These are phyloP conservation scores for Cottus gobio DNA, from an alignment of 2,113 vertebrate species.

Conservation along the genomic window DNA sequence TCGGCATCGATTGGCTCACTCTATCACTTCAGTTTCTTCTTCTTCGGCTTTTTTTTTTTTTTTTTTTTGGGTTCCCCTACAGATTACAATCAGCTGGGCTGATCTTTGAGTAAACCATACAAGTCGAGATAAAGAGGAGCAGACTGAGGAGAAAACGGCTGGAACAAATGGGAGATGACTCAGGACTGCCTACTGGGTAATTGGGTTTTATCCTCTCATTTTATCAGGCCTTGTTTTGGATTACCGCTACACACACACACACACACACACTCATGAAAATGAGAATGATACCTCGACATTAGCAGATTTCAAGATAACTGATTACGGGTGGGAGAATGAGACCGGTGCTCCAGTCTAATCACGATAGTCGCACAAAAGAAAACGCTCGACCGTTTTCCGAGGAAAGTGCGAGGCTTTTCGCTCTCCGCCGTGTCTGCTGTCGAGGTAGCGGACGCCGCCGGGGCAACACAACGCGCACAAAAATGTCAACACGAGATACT, in stretches of 20 bases:
- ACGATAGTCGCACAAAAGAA: slow-evolving; percentile 24
- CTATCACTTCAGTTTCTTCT: slow-evolving; percentile 70
- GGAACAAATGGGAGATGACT: slow-evolving; percentile 69
- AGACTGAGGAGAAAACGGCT: slow-evolving; percentile 58
- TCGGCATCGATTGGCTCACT: slow-evolving; percentile 75
- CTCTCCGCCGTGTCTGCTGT: not conserved
- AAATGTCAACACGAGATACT: slow-evolving; percentile 54
- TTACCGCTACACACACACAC: slow-evolving; percentile 45
- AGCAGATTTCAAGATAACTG: slow-evolving; percentile 50
- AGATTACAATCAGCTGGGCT: slow-evolving; percentile 69
- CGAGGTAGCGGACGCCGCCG: slow-evolving; percentile 42
- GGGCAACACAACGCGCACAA: slow-evolving; percentile 39
- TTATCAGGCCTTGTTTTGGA: slow-evolving; percentile 75
- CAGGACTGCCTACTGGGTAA: slow-evolving; percentile 69
- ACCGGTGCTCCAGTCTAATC: slow-evolving; percentile 25
- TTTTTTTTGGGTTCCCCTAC: slow-evolving; percentile 57
- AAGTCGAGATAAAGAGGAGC: slow-evolving; percentile 63
- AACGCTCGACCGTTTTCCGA: not conserved
- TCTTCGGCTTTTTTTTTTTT: slow-evolving; percentile 51
- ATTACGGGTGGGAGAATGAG: slow-evolving; percentile 47
- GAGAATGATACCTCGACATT: slow-evolving; percentile 52
- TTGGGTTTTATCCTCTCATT: slow-evolving; percentile 73
- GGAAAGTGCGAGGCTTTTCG: slow-evolving; percentile 8
- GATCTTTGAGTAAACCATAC: slow-evolving; percentile 75
- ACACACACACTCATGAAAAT: slow-evolving; percentile 12